phyloP scores from a whole-genome alignment of 2,888 invertebrate genomes.

The Cryptocheilus praepositus region DNA sequence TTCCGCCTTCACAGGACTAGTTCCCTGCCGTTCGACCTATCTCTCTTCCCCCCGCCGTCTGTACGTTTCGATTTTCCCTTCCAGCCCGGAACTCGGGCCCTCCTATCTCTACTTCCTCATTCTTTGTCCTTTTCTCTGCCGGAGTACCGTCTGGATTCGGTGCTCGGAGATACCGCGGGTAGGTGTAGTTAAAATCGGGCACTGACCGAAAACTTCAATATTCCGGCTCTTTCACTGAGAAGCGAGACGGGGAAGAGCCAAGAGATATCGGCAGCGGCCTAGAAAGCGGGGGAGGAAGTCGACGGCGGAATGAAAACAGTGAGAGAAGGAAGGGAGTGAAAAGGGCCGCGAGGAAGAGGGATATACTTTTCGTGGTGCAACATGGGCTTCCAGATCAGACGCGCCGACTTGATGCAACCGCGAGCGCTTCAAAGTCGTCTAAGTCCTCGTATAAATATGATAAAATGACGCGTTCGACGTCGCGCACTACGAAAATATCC shows the following conservation, averaged over 20 bases:
- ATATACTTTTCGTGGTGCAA: conserved; percentile 36
- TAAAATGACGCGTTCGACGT: conserved; percentile 13
- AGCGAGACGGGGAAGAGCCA: conserved; percentile 25
- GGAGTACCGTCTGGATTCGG: conserved; percentile 39
- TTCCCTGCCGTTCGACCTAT: conserved; percentile 2
- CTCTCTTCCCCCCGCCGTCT: conserved; percentile 15
- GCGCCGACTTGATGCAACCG: conserved; percentile 35
- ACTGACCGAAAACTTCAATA: conserved; percentile 69
- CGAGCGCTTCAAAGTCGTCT: conserved; percentile 36
- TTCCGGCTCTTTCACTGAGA: conserved; percentile 54
- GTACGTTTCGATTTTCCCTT: conserved; percentile 30
- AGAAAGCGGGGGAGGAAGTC: conserved; percentile 6
- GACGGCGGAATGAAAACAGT: conserved; percentile 1
- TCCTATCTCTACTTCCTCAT: conserved; percentile 10
- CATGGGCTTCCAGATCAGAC: conserved; percentile 34
- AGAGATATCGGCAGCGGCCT: conserved; percentile 44
- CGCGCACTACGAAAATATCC: background rate
- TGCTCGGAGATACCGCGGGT: conserved; percentile 31
- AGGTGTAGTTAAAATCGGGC: conserved; percentile 63
- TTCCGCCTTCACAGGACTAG: background rate
- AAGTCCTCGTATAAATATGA: conserved; percentile 37
- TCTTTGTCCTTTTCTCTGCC: conserved; percentile 25
- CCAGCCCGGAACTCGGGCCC: background rate
- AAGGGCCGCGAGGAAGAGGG: background rate
- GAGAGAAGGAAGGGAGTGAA: conserved; percentile 3